Base-by-base conservation (phyloP, 1,140 invertebrate genomes). In the Neuroterus valhalla region DNA sequence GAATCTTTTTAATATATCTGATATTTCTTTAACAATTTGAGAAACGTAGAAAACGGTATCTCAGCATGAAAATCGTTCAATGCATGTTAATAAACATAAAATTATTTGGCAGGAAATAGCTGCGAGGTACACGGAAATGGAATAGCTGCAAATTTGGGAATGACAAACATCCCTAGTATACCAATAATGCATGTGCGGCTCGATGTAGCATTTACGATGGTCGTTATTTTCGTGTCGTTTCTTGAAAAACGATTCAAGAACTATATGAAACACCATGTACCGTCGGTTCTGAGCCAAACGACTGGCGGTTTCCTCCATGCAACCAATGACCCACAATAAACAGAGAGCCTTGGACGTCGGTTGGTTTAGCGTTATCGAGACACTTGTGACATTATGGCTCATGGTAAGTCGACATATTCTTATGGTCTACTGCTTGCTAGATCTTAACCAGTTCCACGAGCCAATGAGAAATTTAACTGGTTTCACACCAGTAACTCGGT, bases 251-350 rank as follows among this genome's bases (percentile, higher is more conserved):
- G 19, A 52, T 52, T 52, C 19, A 11, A 23, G 21, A 52, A 52
- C 50, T 52, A 21, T 52, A 19, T 52, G 50, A 19, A 52, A 52
- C 50, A 52, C 50, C 19, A 19, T 52, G 50, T 52, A 52, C 8
- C 19, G 23, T 52, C 50, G 50, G 19, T 52, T 21, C 50, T 1
- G 50, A 26, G 50, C 50, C 50, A 52, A 52, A 52, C 21, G 50
- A 52, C 50, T 19, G 19, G 50, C 17, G 50, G 50, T 52, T 52
- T 52, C 50, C 50, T 52, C 50, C 5, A 52, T 52, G 50, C 50
- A 52, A 52, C 21, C 50, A 52, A 52, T 52, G 50, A 52, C 50
- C 50, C 17, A 52, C 50, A 52, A 52, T 52, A 52, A 52, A 52
- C 50, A 52, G 50, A 23, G 50, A 52, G 23, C 8, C 50, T 52